Conservation (phyloP, 2,888 invertebrate species). For the Eupithecia exiguata region DNA sequence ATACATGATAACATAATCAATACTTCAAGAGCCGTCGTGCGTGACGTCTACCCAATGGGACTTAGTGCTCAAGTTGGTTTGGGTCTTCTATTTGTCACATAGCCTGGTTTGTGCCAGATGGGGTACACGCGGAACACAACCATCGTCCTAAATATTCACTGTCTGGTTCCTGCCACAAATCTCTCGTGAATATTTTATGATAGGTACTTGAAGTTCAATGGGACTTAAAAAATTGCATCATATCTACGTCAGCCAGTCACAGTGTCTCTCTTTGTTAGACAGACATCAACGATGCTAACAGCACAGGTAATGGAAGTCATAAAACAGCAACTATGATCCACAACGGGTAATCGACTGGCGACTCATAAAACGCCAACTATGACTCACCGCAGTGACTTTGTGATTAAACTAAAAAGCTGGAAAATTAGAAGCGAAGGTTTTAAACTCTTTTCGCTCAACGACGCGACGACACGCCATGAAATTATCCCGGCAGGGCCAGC, state of each 20-base stretch:
- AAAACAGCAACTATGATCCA: background rate
- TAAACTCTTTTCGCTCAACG: background rate
- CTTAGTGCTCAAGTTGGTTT: background rate
- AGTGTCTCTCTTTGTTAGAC: background rate
- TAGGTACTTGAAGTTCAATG: background rate
- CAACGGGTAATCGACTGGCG: background rate
- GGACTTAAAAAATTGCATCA: background rate
- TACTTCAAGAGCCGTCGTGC: no score
- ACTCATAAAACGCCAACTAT: background rate
- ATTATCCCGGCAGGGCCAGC: background rate
- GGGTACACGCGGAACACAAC: background rate
- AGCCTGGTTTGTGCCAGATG: background rate
- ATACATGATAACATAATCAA: no score
- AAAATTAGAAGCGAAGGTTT: conserved; percentile 9
- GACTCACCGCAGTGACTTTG: background rate
- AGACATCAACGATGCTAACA: background rate
- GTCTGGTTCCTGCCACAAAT: background rate
- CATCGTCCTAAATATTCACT: background rate
- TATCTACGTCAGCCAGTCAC: background rate
- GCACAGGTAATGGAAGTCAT: background rate
- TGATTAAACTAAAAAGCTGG: conserved; percentile 5
- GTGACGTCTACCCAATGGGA: background rate
- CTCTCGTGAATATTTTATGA: background rate
- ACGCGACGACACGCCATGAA: background rate
- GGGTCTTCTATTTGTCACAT: background rate